These are phyloP conservation scores for Lepus americanus DNA, from an alignment of 2,113 vertebrate genomes.

Conservation along the genomic window DNA sequence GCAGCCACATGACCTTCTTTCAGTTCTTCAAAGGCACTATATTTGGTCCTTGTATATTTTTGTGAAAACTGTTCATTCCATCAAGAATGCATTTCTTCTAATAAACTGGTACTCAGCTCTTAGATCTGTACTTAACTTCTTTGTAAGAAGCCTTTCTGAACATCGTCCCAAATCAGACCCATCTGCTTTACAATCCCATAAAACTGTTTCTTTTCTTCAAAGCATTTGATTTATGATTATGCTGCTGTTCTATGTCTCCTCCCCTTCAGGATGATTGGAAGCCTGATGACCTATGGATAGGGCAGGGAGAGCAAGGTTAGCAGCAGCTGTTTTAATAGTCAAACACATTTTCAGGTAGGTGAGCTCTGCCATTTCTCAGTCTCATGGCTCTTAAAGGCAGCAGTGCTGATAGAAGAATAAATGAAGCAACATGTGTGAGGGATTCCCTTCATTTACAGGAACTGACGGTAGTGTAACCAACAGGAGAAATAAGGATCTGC, in stretches of 20 bases:
- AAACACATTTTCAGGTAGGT: background rate
- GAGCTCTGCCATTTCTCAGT: background rate
- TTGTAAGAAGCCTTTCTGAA: background rate
- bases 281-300: background rate
- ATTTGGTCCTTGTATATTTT: background rate
- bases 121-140: background rate
- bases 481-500: slow-evolving; percentile 4
- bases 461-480: background rate
- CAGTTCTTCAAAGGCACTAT: background rate
- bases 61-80: background rate
- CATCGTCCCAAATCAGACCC: background rate
- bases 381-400: slow-evolving; percentile 5
- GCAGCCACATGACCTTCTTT: background rate
- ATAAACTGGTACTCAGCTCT: background rate
- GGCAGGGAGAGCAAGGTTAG: background rate
- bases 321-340: background rate
- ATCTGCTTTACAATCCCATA: background rate
- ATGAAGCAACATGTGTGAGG: background rate
- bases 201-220: background rate
- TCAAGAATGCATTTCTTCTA: background rate
- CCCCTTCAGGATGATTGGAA: background rate
- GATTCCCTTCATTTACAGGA: background rate
- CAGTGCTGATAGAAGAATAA: background rate
- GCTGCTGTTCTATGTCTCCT: background rate
- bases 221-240: slow-evolving; percentile 8